Percentiles rank a stretch among this genome's conserved stretches.
Conservation (phyloP, 2,888 invertebrate species). For the Copidosoma aretas region DNA sequence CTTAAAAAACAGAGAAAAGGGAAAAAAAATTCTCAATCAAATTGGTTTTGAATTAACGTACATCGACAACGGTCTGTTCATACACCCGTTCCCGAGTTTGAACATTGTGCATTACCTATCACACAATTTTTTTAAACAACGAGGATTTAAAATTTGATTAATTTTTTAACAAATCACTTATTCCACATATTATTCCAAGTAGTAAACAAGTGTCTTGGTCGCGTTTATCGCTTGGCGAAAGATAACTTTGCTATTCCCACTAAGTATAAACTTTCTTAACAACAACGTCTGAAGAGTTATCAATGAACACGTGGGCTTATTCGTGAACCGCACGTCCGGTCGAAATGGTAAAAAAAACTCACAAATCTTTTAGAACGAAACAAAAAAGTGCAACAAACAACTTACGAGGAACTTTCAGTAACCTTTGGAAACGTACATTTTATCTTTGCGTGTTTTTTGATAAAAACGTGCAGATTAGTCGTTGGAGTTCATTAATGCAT, state of each 20-base stretch:
- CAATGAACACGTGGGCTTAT: constrained; percentile 22
- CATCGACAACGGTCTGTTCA: too few relatives aligned
- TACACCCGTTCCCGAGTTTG: too few relatives aligned
- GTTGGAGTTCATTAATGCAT: not conserved
- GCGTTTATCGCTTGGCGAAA: constrained; percentile 40
- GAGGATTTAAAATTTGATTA: too few relatives aligned
- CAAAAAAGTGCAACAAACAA: constrained; percentile 5
- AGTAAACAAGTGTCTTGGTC: constrained; percentile 42
- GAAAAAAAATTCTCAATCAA: too few relatives aligned
- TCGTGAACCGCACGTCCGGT: constrained; percentile 8
- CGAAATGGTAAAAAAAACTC: not conserved
- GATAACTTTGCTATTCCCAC: constrained; percentile 37
- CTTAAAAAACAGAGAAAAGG: too few relatives aligned
- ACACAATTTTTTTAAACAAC: too few relatives aligned
- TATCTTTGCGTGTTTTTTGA: not conserved
- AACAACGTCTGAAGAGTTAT: constrained; percentile 3
- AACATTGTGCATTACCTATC: too few relatives aligned
- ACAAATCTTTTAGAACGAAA: not conserved
- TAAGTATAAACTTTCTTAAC: constrained; percentile 23
- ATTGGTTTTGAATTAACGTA: too few relatives aligned
- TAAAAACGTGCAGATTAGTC: constrained; percentile 6
- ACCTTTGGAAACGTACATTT: constrained; percentile 7
- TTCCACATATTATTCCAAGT: constrained; percentile 12
- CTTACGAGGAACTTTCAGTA: constrained; percentile 6
- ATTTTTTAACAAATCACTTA: too few relatives aligned